phyloP scores from a whole-genome alignment of 2,797 vertebrate species.

The Mormyrops attenuatus region DNA sequence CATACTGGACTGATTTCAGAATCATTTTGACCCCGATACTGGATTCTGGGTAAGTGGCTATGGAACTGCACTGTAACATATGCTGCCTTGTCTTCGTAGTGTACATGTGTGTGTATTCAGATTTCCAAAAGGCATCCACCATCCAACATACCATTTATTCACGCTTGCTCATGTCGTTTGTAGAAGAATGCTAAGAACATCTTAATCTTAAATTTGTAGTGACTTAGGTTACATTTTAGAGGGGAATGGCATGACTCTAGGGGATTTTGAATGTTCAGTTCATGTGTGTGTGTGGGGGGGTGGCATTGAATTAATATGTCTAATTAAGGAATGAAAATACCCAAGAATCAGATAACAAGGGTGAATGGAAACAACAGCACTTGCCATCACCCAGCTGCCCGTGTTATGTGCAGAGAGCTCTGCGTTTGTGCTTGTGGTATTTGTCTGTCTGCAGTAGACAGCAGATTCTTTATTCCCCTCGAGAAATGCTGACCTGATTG shows the following conservation, averaged over 20 bases:
- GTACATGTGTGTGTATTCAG: background rate
- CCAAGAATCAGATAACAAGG: background rate
- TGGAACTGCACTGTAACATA: background rate
- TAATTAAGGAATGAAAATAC: background rate
- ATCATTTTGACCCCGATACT: background rate
- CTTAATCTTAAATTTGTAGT: background rate
- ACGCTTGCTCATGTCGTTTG: background rate
- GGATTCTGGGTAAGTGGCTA: background rate
- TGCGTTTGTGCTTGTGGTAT: background rate
- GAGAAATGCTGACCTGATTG: slow-evolving; percentile 8
- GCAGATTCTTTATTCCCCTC: background rate
- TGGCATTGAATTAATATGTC: background rate
- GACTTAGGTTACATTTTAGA: background rate
- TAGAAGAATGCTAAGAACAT: background rate
- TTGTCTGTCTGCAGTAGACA: background rate
- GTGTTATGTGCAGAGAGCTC: background rate
- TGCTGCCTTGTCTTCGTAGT: background rate
- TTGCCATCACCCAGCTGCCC: background rate
- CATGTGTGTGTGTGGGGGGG: background rate
- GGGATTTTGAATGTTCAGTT: background rate
- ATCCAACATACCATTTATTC: background rate
- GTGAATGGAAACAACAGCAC: background rate
- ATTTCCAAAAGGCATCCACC: background rate
- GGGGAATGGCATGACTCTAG: background rate
- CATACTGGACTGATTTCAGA: background rate